Base-by-base conservation (phyloP, 92 coral and sea anemone species). In the Siderastrea radians region DNA sequence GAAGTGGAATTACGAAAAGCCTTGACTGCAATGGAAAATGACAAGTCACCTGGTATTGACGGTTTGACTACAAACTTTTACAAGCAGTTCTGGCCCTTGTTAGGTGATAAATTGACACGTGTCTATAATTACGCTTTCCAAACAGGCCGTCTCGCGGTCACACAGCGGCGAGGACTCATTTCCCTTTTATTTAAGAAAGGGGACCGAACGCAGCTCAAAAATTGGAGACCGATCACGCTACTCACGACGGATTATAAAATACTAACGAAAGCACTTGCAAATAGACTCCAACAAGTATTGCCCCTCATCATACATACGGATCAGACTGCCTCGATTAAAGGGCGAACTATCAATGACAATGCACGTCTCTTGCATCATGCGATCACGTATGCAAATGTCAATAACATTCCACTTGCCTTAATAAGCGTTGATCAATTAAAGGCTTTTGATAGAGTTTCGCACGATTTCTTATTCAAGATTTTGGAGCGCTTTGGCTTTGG, bases 181-280 rank as follows among this genome's bases (percentile, higher is more conserved):
- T 66, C 74, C 2, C 62, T 80, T 12, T 0, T 87, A 0, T 87
- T 80, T 26, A 71, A 87, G 59, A 87, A 81, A 72, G 80, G 86
- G 2, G 81, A 87, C 64, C 59, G 81, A 0, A 69, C 86, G 2
- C 9, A 17, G 6, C 59, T 87, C 1, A 80, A 80, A 10, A 80
- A 72, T n/a, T 80, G 91, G 91, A 19, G 91, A 11, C 90, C 90
- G 2, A 86, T 86, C 15, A 75, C 85, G 1, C 77, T 86, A 1
- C 78, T 77, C 0, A 81, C 79, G 4, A 49, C 77, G 1, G 86
- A 87, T 47, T 80, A 87, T 44, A 85, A 75, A 45, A 75, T 89
- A 2, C 46, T 83, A 3, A 43, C 89, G 1, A 89, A 62, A 38
- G 59, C 70, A 3, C 72, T 90, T 3, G 73, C 78, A 9, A 80